phyloP scores from a whole-genome alignment of 2,113 vertebrate genomes.

The Camelus bactrianus region DNA sequence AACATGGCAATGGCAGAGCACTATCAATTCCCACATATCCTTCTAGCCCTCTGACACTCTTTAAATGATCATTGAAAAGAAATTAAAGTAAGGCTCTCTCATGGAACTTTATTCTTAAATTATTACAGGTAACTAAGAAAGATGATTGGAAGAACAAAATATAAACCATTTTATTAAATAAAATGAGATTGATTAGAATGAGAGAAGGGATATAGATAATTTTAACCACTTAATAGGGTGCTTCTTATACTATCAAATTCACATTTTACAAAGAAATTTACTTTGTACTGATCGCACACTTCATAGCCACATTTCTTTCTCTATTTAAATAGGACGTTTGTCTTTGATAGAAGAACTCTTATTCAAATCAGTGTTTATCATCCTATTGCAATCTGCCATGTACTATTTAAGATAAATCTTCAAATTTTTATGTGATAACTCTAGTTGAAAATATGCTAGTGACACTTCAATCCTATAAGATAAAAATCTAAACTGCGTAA shows the following conservation, averaged over 20 bases:
- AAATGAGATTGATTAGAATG: background rate
- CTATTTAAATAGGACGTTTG: background rate
- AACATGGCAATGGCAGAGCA: slow-evolving; percentile 51
- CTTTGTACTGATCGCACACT: background rate
- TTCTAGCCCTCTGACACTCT: slow-evolving; percentile 34
- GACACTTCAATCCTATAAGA: background rate
- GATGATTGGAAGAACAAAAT: background rate
- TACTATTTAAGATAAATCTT: background rate
- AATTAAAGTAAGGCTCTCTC: background rate
- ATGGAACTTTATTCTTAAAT: background rate
- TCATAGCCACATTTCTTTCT: background rate
- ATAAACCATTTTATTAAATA: background rate
- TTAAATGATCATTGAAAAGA: slow-evolving; percentile 62
- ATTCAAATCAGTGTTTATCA: slow-evolving; percentile 1
- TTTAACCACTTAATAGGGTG: background rate
- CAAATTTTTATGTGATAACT: background rate
- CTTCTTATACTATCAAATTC: background rate
- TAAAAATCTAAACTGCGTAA: background rate
- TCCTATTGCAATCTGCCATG: background rate
- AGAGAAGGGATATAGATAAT: background rate
- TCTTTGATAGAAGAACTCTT: background rate
- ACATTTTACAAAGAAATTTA: background rate
- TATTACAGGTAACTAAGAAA: background rate
- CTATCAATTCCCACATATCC: slow-evolving; percentile 27
- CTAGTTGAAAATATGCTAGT: background rate